Evolutionary conservation across 2,888 invertebrate genomes (phyloP).

Genomic region (Atherix ibis): DNA sequence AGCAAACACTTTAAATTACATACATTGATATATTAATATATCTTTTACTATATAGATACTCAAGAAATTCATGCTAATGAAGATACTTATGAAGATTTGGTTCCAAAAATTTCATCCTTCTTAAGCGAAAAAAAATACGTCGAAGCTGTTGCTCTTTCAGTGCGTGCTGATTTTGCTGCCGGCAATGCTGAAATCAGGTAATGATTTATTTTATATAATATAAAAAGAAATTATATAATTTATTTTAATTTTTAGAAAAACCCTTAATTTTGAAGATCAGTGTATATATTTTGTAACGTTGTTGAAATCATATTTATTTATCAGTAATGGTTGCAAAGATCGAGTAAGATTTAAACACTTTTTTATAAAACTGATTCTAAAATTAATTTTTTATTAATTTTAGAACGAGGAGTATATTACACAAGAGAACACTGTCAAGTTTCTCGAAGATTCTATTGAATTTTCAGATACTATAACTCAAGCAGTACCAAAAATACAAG

Average conservation of each 20-base stretch:
- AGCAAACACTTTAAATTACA: neutral
- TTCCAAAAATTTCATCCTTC: conserved; percentile 20
- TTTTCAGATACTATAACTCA: conserved; percentile 31
- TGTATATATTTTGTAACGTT: conserved; percentile 25
- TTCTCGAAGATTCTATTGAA: conserved; percentile 47
- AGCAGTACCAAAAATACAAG: conserved; percentile 46
- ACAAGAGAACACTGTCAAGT: conserved; percentile 50
- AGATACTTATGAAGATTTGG: conserved; percentile 24
- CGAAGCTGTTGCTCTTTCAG: conserved; percentile 24
- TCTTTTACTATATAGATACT: conserved; percentile 12
- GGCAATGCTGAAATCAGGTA: conserved; percentile 25
- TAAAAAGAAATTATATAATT: too few relatives aligned
- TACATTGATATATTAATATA: neutral
- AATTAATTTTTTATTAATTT: conserved; percentile 3
- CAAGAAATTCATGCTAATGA: conserved; percentile 17
- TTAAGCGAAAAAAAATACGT: conserved; percentile 24
- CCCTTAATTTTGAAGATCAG: conserved; percentile 22
- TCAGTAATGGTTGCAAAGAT: conserved; percentile 24
- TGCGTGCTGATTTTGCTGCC: conserved; percentile 24
- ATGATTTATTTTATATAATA: too few relatives aligned
- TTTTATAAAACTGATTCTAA: conserved; percentile 1
- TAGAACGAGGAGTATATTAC: conserved; percentile 39
- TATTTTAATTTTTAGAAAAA: conserved; percentile 12
- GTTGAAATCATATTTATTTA: conserved; percentile 24
- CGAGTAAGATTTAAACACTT: conserved; percentile 18